Evolutionary conservation across 2,113 vertebrate genomes (phyloP), one percentile per base, ranked within the genome.

Genomic region (Leucopsar rothschildi): DNA sequence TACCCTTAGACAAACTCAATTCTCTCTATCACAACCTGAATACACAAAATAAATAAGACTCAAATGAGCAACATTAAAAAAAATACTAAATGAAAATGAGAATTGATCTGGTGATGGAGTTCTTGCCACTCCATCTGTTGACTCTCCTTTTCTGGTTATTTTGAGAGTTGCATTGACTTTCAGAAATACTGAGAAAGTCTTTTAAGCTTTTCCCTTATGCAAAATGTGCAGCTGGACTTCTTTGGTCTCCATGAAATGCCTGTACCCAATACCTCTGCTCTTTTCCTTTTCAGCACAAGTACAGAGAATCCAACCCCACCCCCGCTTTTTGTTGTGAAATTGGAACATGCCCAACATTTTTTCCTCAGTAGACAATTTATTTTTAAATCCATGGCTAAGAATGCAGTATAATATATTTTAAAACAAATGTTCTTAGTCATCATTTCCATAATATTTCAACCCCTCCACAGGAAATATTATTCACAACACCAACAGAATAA

Each of bases 351-450:
- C n/a, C 63, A 93, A 94, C 91, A 97, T 97, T 96, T 94, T 97
- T 97, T 83, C 68, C 77, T 88, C 77, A 77, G 82, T 37, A 90
- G 88, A 95, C 79, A 96, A 90, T 92, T 95, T 97, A 95, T 97
- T 97, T 96, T 97, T 94, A 97, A 97, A 91, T 70, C 85, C 49
- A 75, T 40, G 66, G 61, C 91, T 97, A 91, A 92, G 93, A 98
- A 97, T 88, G 71, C 23, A 89, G 64, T 31, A 80, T 50, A 90
- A 86, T 78, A 12, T 78, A 90, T 96, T 94, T 97, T 82, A 94
- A 96, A 96, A 96, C 72, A 83, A 95, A 88, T 45, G 18, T 27
- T 93, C 70, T 93, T 93, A 94, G 75, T 95, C 94, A 96, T 45
- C 16, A 76, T 97, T 97, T 97, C 96, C 92, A 95, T 70, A 92